These are phyloP conservation scores for Ditylenchus dipsaci DNA, from an alignment of 1,140 invertebrate genomes.

Conservation along the genomic window DNA sequence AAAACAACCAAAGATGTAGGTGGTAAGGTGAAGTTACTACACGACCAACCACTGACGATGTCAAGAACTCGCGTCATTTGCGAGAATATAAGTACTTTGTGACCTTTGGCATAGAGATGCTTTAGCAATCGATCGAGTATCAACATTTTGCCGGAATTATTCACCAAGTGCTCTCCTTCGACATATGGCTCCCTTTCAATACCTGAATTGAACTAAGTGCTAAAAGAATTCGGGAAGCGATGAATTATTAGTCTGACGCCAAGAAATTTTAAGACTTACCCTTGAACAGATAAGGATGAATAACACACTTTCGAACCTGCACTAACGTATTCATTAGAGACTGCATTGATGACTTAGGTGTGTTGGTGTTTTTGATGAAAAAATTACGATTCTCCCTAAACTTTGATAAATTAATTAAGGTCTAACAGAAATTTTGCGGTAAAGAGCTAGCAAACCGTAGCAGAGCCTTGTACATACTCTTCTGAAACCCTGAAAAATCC, in stretches of 20 bases:
- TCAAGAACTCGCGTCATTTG: constrained; percentile 97
- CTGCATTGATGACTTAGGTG: constrained; percentile 32
- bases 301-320: constrained; percentile 91
- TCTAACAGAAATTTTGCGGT: constrained; percentile 48
- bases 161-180: constrained; percentile 60
- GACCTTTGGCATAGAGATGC: constrained; percentile 76
- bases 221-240: too few relatives aligned
- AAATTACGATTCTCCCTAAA: constrained; percentile 55
- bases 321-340: constrained; percentile 97
- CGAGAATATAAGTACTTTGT: constrained; percentile 88
- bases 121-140: constrained; percentile 79
- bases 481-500: too few relatives aligned
- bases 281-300: constrained; percentile 96
- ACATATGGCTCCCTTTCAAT: constrained; percentile 47
- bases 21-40: constrained; percentile 56
- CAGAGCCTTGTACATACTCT: too few relatives aligned
- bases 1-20: constrained; percentile 3
- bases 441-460: too few relatives aligned
- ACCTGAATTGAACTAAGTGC: too few relatives aligned
- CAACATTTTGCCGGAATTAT: constrained; percentile 71
- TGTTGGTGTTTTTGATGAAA: constrained; percentile 49
- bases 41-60: constrained; percentile 77
- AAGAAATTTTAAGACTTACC: constrained; percentile 42
- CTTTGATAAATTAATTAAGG: constrained; percentile 60
- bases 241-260: neutral